Base-by-base conservation (phyloP, 1,140 invertebrate species). In the Pseudomyrmex cubaensis region DNA sequence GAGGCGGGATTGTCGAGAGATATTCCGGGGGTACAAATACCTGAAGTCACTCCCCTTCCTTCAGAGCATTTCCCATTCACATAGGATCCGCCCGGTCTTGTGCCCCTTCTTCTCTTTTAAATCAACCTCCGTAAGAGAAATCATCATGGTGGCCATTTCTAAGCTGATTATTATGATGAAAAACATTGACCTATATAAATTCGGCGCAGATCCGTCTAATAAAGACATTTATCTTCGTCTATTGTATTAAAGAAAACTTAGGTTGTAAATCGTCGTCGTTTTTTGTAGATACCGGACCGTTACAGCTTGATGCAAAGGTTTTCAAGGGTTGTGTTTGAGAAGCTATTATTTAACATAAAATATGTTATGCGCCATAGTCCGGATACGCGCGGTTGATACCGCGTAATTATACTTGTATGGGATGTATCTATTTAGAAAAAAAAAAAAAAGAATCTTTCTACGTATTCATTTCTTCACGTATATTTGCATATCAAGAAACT, bases 141-240 rank as follows among this genome's bases (percentile, higher is more conserved):
- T 86, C 73, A 87, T 70, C 78, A 90, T 85, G 82, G 76, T 86
- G 77, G 74, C 88, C 83, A 48, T 20, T n/a, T 25, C 61, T 15
- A 57, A 82, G 69, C 74, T 46, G 77, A 78, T 74, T 77, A 56
- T 80, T 52, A 70, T 17, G 77, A 76, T 85, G 72, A 67, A 75
- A 87, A 63, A 85, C 62, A 70, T 57, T 88, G 84, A 90, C 59
- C 86, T 73, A 35, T 35, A 35, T 35, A 63, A 90, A 94, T 93
- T 93, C 91, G 90, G 89, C 88, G 90, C 86, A 85, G 88, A 62
- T 73, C 84, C 67, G 78, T 93, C 85, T 94, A 93, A 94, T 94
- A 93, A 92, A 94, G 94, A 93, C 93, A 94, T 94, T 91, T 89
- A 90, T 94, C 93, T 93, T 90, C 83, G 8, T 35, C 88, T 90